Percentiles rank a stretch among this genome's conserved stretches.
Evolutionary conservation across 2,797 vertebrate genomes (phyloP).

Genomic region (Parauchenoglanis punctatus): DNA sequence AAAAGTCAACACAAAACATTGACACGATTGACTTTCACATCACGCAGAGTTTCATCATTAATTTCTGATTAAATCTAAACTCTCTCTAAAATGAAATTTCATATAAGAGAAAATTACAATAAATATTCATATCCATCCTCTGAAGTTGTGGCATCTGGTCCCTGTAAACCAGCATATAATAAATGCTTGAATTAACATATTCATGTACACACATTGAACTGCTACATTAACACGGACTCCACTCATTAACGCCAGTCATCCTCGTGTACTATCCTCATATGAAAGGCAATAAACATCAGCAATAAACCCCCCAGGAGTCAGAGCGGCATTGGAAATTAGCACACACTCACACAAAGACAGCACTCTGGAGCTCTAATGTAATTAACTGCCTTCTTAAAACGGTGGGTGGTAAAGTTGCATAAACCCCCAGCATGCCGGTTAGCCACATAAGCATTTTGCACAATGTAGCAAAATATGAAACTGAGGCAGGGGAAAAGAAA

Average conservation of each 20-base stretch:
- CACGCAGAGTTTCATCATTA: background rate
- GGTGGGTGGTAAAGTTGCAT: background rate
- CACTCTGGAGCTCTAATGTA: background rate
- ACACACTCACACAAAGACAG: background rate
- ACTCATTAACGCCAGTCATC: background rate
- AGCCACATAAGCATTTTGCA: background rate
- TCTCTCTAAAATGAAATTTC: background rate
- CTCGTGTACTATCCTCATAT: background rate
- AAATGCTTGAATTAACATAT: slow-evolving; percentile 9
- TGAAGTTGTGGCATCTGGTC: background rate
- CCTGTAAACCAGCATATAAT: slow-evolving; percentile 11
- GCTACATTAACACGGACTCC: slow-evolving; percentile 8
- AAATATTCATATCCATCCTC: background rate
- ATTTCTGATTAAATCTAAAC: background rate
- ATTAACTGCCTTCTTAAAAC: slow-evolving; percentile 11
- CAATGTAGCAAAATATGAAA: background rate
- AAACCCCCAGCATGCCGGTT: background rate
- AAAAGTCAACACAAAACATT: background rate
- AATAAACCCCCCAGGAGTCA: background rate
- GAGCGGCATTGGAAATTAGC: slow-evolving; percentile 1
- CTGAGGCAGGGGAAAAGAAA: background rate
- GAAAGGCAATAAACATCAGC: background rate
- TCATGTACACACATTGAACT: background rate
- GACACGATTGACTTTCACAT: background rate
- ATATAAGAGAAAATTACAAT: background rate